A percentile compares a stretch with the other conserved stretches of the same genome.
phyloP scores from a whole-genome alignment of 92 coral and sea anemone genomes.

The Palythoa grandiflora region DNA sequence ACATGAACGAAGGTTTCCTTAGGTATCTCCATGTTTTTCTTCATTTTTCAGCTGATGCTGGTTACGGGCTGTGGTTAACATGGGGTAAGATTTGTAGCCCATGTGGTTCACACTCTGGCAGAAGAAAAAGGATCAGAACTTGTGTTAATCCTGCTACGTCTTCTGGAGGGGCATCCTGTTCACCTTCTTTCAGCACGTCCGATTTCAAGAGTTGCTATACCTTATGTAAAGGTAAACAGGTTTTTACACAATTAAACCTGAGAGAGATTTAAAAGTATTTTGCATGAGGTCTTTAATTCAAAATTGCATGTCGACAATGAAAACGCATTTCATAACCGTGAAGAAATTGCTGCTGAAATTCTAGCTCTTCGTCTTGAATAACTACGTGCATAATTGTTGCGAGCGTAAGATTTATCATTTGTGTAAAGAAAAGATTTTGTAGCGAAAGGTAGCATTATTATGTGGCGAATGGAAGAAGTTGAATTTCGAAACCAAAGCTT shows the following conservation, averaged over 20 bases:
- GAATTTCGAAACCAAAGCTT: too few relatives aligned
- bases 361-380: too few relatives aligned
- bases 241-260: neutral
- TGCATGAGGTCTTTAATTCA: too few relatives aligned
- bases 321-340: neutral
- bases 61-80: constrained; percentile 6
- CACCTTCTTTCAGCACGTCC: neutral
- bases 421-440: too few relatives aligned
- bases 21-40: neutral
- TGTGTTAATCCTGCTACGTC: constrained; percentile 5
- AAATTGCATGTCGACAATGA: neutral
- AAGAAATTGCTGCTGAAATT: too few relatives aligned
- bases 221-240: constrained; percentile 15
- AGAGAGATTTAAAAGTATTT: too few relatives aligned
- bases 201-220: neutral
- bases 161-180: neutral
- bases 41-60: neutral
- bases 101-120: neutral
- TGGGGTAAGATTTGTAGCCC: neutral
- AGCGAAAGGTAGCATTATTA: neutral
- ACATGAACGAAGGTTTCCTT: too few relatives aligned
- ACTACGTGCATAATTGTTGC: too few relatives aligned
- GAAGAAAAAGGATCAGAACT: neutral
- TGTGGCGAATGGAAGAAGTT: too few relatives aligned
- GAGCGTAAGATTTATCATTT: too few relatives aligned